These are phyloP conservation scores for Caenorhabditis panamensis DNA, from an alignment of 2,888 invertebrate species.

Conservation along the genomic window DNA sequence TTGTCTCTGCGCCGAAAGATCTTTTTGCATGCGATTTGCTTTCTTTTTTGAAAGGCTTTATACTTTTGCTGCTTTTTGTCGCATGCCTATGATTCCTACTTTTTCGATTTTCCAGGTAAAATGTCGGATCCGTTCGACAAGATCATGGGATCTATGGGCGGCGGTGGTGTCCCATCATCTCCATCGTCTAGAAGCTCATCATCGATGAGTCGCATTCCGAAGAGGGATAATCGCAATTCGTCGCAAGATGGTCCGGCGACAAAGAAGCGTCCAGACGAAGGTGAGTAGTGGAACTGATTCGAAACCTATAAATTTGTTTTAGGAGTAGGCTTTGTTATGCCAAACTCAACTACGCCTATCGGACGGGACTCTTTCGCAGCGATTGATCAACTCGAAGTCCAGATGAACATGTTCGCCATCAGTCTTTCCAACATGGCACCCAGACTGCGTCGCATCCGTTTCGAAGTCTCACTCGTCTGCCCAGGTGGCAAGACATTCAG, in stretches of 20 bases:
- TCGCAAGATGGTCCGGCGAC: conserved; percentile 9
- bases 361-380: conserved; percentile 22
- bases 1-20: too few species aligned
- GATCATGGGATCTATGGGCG: conserved; percentile 16
- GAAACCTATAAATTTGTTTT: background rate
- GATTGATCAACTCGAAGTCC: conserved; percentile 6
- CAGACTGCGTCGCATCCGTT: conserved; percentile 1
- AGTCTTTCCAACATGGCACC: conserved; percentile 19
- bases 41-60: too few species aligned
- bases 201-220: background rate
- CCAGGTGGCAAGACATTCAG: conserved; percentile 19
- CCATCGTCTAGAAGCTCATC: background rate
- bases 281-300: background rate
- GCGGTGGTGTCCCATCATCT: background rate
- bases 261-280: background rate
- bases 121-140: conserved; percentile 13
- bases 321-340: conserved; percentile 2
- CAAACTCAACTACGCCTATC: background rate
- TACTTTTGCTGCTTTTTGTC: too few species aligned
- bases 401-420: conserved; percentile 38
- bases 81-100: too few species aligned
- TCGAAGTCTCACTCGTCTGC: conserved; percentile 8
- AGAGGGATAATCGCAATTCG: conserved; percentile 1
- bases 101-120: background rate
- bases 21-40: too few species aligned